Conservation (phyloP, 2,888 invertebrate species). For the Timandra comae region DNA sequence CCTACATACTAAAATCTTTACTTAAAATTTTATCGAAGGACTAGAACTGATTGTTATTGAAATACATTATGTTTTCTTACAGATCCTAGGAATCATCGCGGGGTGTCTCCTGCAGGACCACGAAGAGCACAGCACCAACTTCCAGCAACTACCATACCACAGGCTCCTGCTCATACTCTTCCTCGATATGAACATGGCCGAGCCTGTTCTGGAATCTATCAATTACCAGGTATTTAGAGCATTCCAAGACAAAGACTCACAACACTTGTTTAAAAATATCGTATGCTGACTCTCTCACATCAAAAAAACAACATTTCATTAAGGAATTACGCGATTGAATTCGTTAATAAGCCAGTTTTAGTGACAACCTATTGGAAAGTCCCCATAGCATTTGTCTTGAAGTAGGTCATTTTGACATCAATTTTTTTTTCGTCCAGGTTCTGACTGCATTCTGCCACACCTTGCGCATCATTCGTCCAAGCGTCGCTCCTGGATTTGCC, state of each 20-base stretch:
- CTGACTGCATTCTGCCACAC: slow-evolving; percentile 98
- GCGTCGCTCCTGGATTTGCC: slow-evolving; percentile 96
- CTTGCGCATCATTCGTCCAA: slow-evolving; percentile 93
- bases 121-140: slow-evolving; percentile 90
- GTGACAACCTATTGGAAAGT: no score
- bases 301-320: no score
- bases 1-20: background rate
- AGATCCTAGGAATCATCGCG: slow-evolving; percentile 93
- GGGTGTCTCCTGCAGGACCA: slow-evolving; percentile 98
- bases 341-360: no score
- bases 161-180: slow-evolving; percentile 97
- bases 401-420: no score
- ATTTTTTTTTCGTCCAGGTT: slow-evolving; percentile 76
- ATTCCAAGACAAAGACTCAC: no score
- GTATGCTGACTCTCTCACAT: no score
- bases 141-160: slow-evolving; percentile 98
- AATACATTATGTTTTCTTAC: no score
- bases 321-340: no score
- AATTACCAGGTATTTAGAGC: slow-evolving; percentile 87
- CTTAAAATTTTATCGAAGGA: no score
- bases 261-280: no score
- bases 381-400: no score
- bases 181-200: slow-evolving; percentile 95
- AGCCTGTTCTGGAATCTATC: slow-evolving; percentile 94
- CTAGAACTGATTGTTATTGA: no score